These are phyloP conservation scores for Poecile montanus DNA, from an alignment of 2,797 vertebrate genomes.

Conservation along the genomic window DNA sequence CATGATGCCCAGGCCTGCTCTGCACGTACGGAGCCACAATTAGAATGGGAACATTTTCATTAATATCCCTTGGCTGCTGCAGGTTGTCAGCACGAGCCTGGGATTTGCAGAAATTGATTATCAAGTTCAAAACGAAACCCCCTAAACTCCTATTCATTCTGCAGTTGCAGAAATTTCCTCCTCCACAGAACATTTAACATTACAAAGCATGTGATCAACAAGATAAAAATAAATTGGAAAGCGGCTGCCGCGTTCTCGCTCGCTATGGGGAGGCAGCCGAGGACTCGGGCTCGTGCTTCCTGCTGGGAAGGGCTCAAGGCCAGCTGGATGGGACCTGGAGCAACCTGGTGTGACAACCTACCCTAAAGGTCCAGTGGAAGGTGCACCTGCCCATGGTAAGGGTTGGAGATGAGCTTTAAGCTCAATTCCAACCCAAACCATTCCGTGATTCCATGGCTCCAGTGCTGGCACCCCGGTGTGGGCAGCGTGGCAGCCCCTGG, in stretches of 20 bases:
- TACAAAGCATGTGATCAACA: slow-evolving; percentile 46
- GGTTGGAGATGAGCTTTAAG: neutral
- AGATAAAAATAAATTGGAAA: slow-evolving; percentile 63
- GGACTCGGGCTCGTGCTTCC: neutral
- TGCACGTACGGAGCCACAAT: neutral
- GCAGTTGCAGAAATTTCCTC: slow-evolving; percentile 51
- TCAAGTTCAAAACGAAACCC: neutral
- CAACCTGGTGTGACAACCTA: neutral
- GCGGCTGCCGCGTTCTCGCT: neutral
- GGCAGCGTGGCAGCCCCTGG: neutral
- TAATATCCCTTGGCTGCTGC: neutral
- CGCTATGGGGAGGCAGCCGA: neutral
- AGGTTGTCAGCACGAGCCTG: slow-evolving; percentile 16
- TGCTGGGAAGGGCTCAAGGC: neutral
- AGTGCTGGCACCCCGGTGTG: rapidly evolving
- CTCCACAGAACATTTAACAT: slow-evolving; percentile 57
- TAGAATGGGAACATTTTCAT: neutral
- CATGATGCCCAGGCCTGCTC: neutral
- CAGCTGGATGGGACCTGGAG: neutral
- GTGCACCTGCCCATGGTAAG: neutral
- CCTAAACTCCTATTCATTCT: slow-evolving; percentile 31
- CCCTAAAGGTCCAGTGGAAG: neutral
- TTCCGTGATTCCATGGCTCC: neutral
- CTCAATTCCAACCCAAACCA: neutral
- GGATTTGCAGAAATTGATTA: slow-evolving; percentile 7